Percentiles rank a stretch among this genome's conserved stretches.
Conservation (phyloP, 2,888 invertebrate genomes). For the Colostygia pectinataria region DNA sequence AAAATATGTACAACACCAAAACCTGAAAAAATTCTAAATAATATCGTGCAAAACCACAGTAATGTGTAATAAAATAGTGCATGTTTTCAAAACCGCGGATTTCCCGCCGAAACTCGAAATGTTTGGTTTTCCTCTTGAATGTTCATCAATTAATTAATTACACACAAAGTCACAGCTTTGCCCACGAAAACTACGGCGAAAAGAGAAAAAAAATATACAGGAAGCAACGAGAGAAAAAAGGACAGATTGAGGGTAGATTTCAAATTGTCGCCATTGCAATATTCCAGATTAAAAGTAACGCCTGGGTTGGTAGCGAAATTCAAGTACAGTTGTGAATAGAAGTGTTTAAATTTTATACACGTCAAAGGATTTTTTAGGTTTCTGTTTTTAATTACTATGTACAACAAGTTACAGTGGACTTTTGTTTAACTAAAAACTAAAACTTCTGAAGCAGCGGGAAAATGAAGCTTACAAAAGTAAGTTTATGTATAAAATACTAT, state of each 20-base stretch:
- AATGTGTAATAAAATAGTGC: not conserved
- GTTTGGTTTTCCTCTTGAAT: constrained; percentile 14
- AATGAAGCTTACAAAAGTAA: too few relatives aligned
- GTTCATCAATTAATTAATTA: constrained; percentile 26
- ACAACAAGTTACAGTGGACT: too few relatives aligned
- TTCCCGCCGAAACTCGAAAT: not conserved
- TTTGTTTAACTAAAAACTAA: too few relatives aligned
- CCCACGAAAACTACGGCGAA: constrained; percentile 23
- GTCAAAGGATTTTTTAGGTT: not conserved
- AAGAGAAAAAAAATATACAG: constrained; percentile 10
- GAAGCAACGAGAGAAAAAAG: constrained; percentile 22
- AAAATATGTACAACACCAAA: too few relatives aligned
- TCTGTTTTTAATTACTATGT: too few relatives aligned
- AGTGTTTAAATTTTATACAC: constrained; percentile 14
- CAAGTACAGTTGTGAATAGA: constrained; percentile 26
- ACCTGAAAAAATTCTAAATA: not conserved
- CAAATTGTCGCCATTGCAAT: constrained; percentile 75
- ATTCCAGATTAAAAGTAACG: constrained; percentile 80
- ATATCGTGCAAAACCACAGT: not conserved
- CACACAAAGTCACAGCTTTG: constrained; percentile 18
- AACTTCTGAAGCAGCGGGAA: too few relatives aligned
- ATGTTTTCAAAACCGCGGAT: constrained; percentile 2
- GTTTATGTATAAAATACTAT: too few relatives aligned
- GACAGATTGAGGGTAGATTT: constrained; percentile 41
- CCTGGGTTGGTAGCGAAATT: constrained; percentile 67